Conservation (phyloP, 1,140 invertebrate species). For the Heliconius nattereri region DNA sequence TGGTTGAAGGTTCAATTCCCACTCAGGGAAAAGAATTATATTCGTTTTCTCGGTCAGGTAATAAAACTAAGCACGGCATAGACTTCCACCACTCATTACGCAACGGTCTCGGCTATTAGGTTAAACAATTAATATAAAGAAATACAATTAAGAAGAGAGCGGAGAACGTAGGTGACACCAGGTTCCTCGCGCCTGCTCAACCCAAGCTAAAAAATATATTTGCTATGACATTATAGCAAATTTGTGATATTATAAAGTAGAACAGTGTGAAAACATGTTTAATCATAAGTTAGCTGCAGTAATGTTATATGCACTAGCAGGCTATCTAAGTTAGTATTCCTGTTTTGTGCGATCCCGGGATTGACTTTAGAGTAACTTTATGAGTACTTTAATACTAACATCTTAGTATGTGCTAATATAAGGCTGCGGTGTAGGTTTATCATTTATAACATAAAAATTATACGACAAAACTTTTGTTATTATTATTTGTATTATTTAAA, state of each 20-base stretch:
- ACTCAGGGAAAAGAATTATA: no score
- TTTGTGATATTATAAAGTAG: background rate
- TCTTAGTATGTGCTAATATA: background rate
- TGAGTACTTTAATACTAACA: slow-evolving; percentile 18
- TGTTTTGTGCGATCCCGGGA: slow-evolving; percentile 18
- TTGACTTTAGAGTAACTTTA: slow-evolving; percentile 28
- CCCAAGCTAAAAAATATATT: background rate
- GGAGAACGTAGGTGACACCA: no score
- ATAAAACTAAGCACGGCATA: no score
- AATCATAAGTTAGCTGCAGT: slow-evolving; percentile 19
- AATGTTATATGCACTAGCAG: slow-evolving; percentile 28
- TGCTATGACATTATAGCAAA: background rate
- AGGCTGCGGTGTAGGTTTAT: background rate
- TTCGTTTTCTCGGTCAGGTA: no score
- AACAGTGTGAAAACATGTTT: slow-evolving; percentile 18
- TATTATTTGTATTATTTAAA: background rate
- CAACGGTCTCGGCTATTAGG: no score
- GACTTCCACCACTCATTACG: no score
- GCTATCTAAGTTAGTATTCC: slow-evolving; percentile 40
- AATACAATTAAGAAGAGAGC: no score
- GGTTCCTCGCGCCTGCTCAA: no score
- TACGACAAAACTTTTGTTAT: background rate
- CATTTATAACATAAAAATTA: background rate
- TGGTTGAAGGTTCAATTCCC: no score
- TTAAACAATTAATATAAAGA: no score